Base-by-base conservation (phyloP, 2,888 invertebrate species). In the Chymomyza amoena region DNA sequence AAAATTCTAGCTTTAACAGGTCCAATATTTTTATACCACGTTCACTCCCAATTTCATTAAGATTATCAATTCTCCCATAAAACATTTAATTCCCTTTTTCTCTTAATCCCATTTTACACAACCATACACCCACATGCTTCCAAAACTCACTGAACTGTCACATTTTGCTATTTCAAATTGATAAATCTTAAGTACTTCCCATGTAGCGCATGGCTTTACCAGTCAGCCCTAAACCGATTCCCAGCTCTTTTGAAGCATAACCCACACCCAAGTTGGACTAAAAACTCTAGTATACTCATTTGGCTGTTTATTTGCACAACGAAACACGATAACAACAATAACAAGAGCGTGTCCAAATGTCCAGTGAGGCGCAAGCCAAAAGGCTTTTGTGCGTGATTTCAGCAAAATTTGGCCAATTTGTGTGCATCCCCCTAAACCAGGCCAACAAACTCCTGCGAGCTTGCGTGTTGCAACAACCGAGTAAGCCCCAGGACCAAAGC, bases 351-450 rank as follows among this genome's bases (percentile, higher is more conserved):
- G 81, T 75, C 75, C 83, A 62, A 63, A n/a, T 74, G 70, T 73
- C 73, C 76, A 68, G 10, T 54, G 57, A 20, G 61, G 13, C 60
- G 13, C 50, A 36, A 54, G 63, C 57, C 61, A 50, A 64, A 64
- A 71, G 69, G 61, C 54, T 36, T 57, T 70, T 61, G 62, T 76
- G 82, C 89, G 86, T 89, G 89, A 84, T 89, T 89, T 85, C 70
- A 73, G 64, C 74, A 77, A 89, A 89, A 89, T 89, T 89, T 89
- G 87, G 89, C 89, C 88, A 89, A 89, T 89, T 89, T 86, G 68
- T 32, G 18, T 32, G 32, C 51, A 4, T 18, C 52, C 54, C 59
- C 13, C 61, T 4, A 61, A 15, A 15, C 16, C 62, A 10, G 9
- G 25, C 9, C 62, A 16, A 18, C n/a, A 10, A 4, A 51, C n/a